phyloP scores from a whole-genome alignment of 2,797 vertebrate genomes.

The Lacerta agilis region DNA sequence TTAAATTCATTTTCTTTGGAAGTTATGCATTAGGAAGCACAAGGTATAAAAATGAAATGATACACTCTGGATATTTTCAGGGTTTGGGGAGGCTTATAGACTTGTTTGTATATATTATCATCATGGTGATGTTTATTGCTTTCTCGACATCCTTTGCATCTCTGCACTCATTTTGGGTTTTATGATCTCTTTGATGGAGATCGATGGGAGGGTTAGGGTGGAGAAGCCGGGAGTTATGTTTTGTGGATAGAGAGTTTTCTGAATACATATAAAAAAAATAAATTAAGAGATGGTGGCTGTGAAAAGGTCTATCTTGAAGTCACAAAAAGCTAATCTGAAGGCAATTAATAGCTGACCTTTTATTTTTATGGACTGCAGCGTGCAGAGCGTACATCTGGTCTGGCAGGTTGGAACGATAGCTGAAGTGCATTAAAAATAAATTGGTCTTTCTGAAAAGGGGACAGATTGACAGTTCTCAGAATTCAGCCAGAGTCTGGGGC shows the following conservation, averaged over 20 bases:
- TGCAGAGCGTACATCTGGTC: not conserved
- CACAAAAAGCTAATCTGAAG: slow-evolving; percentile 37
- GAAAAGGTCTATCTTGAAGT: slow-evolving; percentile 36
- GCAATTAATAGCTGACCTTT: slow-evolving; percentile 43
- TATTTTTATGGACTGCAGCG: slow-evolving; percentile 32
- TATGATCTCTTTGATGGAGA: slow-evolving; percentile 66
- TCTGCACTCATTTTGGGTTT: slow-evolving; percentile 74
- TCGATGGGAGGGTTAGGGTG: not conserved
- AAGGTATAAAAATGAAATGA: slow-evolving; percentile 73
- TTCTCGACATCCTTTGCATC: slow-evolving; percentile 56
- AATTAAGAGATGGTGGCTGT: not conserved
- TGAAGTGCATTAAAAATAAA: slow-evolving; percentile 32
- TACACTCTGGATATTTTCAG: slow-evolving; percentile 71
- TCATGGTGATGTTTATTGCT: slow-evolving; percentile 21
- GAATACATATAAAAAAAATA: not conserved
- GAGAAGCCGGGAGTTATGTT: slow-evolving; percentile 20
- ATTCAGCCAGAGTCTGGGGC: not conserved
- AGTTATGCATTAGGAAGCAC: slow-evolving; percentile 70
- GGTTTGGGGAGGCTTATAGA: slow-evolving; percentile 52
- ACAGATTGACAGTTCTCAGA: not conserved
- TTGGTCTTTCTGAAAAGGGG: slow-evolving; percentile 10
- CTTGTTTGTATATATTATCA: not conserved
- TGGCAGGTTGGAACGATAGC: slow-evolving; percentile 23
- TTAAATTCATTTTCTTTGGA: slow-evolving; percentile 77
- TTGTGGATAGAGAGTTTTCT: not conserved